Conservation (phyloP, 2,888 invertebrate genomes). For the Dione juno region DNA sequence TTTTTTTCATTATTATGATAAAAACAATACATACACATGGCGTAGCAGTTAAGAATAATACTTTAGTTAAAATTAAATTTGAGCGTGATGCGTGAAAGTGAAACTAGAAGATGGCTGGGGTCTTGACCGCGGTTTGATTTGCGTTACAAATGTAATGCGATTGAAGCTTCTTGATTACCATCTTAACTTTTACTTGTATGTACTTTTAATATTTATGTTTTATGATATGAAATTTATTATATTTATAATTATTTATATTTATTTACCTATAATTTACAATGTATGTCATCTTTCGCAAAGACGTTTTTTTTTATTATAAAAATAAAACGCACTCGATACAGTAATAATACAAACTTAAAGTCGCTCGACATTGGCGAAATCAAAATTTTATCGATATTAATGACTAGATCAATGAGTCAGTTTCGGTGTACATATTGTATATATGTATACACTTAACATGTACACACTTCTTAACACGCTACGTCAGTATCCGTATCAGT, state of each 20-base stretch:
- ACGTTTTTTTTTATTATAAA: no score
- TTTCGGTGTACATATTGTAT: no score
- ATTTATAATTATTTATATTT: no score
- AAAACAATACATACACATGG: background rate
- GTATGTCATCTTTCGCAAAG: background rate
- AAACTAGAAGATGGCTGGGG: conserved; percentile 57
- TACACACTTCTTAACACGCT: no score
- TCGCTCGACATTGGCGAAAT: no score
- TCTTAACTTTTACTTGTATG: conserved; percentile 75
- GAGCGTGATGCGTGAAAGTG: conserved; percentile 55
- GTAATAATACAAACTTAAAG: no score
- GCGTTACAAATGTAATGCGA: conserved; percentile 61
- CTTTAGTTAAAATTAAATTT: conserved; percentile 23
- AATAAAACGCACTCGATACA: no score
- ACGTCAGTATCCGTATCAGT: no score
- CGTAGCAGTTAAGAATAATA: background rate
- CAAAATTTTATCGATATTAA: no score
- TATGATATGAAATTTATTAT: conserved; percentile 49
- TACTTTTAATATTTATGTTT: conserved; percentile 57
- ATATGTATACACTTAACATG: no score
- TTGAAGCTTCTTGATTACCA: conserved; percentile 60
- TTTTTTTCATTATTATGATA: background rate
- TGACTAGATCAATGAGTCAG: no score
- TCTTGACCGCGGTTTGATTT: conserved; percentile 60
- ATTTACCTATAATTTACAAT: conserved; percentile 28